Percentiles rank a stretch among this genome's conserved stretches.
These are phyloP conservation scores for Anastatus disparis DNA, from an alignment of 1,140 invertebrate species.

Conservation along the genomic window DNA sequence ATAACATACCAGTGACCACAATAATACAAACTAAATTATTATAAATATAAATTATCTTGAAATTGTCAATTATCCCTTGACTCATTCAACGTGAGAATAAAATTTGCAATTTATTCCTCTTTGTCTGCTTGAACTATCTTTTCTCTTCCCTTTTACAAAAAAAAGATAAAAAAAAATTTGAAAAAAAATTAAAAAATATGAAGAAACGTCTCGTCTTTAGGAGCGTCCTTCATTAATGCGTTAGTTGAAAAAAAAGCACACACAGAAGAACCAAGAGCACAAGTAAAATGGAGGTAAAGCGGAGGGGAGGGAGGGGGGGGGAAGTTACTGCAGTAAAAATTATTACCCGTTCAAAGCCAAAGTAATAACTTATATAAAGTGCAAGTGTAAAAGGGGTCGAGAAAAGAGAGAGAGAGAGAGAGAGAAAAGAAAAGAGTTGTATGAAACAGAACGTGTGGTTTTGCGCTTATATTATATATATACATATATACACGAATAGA, in stretches of 20 bases:
- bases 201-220: no score
- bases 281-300: background rate
- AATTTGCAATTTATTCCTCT: conserved; percentile 21
- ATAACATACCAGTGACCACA: background rate
- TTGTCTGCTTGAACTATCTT: conserved; percentile 12
- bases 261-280: background rate
- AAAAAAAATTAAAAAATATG: no score
- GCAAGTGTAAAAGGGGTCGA: conserved; percentile 22
- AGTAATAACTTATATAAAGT: conserved; percentile 33
- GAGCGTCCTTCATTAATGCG: conserved; percentile 11
- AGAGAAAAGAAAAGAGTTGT: background rate
- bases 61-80: conserved; percentile 27
- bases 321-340: conserved; percentile 13
- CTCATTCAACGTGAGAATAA: conserved; percentile 3
- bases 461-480: background rate
- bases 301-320: background rate
- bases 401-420: background rate
- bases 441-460: background rate
- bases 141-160: no score
- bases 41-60: conserved; percentile 18
- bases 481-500: background rate
- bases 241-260: background rate
- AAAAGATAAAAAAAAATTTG: no score
- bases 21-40: conserved; percentile 17
- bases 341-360: conserved; percentile 26